Evolutionary conservation across 1,140 invertebrate species (phyloP).

Genomic region (Zaprionus inermis): DNA sequence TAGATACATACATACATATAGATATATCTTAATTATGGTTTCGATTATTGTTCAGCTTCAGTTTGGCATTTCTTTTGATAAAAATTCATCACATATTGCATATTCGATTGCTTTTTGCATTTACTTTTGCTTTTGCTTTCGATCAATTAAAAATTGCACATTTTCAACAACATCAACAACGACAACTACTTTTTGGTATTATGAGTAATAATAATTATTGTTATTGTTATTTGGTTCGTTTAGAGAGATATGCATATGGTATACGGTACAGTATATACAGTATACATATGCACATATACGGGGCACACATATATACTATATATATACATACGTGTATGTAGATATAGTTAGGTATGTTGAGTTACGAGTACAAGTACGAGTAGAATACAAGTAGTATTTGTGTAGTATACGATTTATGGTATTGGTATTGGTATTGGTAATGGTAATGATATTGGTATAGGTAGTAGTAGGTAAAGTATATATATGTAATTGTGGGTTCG

Average conservation of each 20-base stretch:
- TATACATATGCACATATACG: constrained; percentile 40
- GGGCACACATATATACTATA: constrained; percentile 39
- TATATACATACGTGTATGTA: constrained; percentile 52
- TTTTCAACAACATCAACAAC: constrained; percentile 83
- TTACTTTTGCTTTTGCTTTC: constrained; percentile 49
- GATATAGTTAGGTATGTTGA: constrained; percentile 49
- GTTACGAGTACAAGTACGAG: constrained; percentile 39
- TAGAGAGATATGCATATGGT: constrained; percentile 41
- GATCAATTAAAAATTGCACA: constrained; percentile 79
- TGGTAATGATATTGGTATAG: neutral
- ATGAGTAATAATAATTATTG: constrained; percentile 72
- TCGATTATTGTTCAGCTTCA: constrained; percentile 57
- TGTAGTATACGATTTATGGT: neutral
- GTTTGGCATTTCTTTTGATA: constrained; percentile 62
- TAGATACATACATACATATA: constrained; percentile 16
- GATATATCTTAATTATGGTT: constrained; percentile 32
- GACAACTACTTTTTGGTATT: constrained; percentile 82
- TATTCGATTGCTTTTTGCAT: constrained; percentile 27
- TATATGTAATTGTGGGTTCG: constrained; percentile 45
- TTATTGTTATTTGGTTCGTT: constrained; percentile 59
- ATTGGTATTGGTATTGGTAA: neutral
- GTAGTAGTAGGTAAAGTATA: constrained; percentile 10
- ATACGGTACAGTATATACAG: constrained; percentile 34
- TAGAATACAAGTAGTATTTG: constrained; percentile 8
- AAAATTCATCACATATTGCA: constrained; percentile 54